Conservation (phyloP, 1,140 invertebrate genomes). For the Drosophila kepulauana region DNA sequence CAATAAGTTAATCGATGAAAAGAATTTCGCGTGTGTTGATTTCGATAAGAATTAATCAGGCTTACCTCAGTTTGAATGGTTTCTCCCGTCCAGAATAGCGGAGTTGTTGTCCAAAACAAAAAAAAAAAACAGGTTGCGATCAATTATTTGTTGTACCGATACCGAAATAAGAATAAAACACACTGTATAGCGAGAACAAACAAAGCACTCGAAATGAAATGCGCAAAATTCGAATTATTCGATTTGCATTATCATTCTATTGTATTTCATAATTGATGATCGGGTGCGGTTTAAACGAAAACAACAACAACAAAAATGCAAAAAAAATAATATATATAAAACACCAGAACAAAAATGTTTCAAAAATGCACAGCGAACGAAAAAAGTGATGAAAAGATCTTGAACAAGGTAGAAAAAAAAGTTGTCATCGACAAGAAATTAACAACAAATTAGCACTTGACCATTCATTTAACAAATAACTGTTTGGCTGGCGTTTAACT, state of each 20-base stretch:
- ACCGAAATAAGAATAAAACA: conserved; percentile 6
- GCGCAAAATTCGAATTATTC: conserved; percentile 26
- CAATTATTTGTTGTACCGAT: conserved; percentile 10
- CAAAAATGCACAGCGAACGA: conserved; percentile 1
- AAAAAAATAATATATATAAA: conserved; percentile 29
- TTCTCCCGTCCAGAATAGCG: conserved; percentile 9
- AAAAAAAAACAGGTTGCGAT: conserved; percentile 44
- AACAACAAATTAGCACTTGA: conserved; percentile 28
- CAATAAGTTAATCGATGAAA: background rate
- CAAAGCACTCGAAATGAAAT: conserved; percentile 3
- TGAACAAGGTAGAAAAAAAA: conserved; percentile 13
- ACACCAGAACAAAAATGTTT: conserved; percentile 19
- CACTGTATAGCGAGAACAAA: background rate
- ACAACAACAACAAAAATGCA: conserved; percentile 9
- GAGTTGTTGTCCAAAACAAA: background rate
- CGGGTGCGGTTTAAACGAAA: conserved; percentile 15
- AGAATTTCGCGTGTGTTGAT: conserved; percentile 30
- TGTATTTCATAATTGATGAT: conserved; percentile 51
- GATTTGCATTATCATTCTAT: conserved; percentile 34
- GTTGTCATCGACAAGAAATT: conserved; percentile 20
- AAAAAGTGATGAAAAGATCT: conserved; percentile 20
- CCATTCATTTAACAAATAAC: conserved; percentile 38
- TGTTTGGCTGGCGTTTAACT: conserved; percentile 27
- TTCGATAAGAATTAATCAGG: conserved; percentile 68
- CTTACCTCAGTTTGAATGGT: conserved; percentile 61